Percentiles rank a stretch among this genome's conserved stretches.
Conservation (phyloP, 2,888 invertebrate genomes). For the Morpho deidamia region DNA sequence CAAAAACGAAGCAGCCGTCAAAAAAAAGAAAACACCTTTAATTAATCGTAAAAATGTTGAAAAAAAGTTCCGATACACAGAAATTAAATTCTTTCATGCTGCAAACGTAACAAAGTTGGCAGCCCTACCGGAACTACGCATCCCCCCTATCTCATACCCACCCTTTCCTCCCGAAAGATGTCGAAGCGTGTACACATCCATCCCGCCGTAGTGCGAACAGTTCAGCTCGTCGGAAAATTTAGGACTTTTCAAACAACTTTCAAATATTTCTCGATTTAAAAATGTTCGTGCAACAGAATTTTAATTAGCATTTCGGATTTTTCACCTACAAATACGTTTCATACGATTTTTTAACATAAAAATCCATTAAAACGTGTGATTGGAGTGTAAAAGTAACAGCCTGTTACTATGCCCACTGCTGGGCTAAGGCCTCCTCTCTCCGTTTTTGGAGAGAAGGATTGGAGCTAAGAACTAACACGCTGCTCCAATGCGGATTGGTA, state of each 20-base stretch:
- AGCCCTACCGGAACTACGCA: background rate
- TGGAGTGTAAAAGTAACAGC: too few relatives aligned
- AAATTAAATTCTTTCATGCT: background rate
- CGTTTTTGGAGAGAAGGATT: too few relatives aligned
- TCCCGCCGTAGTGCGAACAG: background rate
- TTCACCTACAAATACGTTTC: background rate
- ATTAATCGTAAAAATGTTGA: background rate
- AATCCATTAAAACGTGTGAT: too few relatives aligned
- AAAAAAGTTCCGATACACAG: background rate
- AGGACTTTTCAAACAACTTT: background rate
- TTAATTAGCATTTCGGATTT: background rate
- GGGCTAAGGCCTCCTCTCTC: too few relatives aligned
- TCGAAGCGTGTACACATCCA: background rate
- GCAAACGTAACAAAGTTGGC: background rate
- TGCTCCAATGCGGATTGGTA: too few relatives aligned
- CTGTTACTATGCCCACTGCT: too few relatives aligned
- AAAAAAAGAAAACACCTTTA: too few relatives aligned
- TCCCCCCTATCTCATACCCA: background rate
- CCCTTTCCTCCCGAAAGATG: constrained; percentile 1
- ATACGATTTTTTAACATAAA: too few relatives aligned
- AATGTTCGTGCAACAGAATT: constrained; percentile 1
- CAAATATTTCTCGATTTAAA: constrained; percentile 3
- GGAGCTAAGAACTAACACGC: too few relatives aligned
- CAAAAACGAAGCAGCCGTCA: too few relatives aligned
- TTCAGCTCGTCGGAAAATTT: constrained; percentile 3